These are phyloP conservation scores for Microtus ochrogaster DNA, from an alignment of 2,113 vertebrate species.

Conservation along the genomic window DNA sequence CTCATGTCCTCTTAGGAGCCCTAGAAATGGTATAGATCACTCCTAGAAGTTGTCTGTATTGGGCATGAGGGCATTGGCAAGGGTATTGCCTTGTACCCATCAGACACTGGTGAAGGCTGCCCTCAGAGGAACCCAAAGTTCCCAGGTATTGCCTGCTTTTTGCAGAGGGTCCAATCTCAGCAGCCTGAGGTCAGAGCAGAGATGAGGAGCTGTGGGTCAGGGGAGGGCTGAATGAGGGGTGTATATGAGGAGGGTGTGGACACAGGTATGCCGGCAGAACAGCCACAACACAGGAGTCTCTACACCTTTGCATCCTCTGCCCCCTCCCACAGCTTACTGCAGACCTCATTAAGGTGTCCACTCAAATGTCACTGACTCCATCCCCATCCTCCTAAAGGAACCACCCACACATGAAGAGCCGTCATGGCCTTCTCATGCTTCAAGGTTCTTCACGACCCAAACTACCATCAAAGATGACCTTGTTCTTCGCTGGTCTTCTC, in stretches of 20 bases:
- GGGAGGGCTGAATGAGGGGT: neutral
- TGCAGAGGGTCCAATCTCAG: neutral
- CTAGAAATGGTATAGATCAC: too few relatives aligned
- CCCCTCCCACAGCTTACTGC: neutral
- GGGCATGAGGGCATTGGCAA: too few relatives aligned
- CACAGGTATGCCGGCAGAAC: accelerated
- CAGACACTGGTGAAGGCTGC: neutral
- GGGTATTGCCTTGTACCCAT: neutral
- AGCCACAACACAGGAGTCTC: neutral
- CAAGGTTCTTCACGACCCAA: neutral
- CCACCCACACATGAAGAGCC: too few relatives aligned
- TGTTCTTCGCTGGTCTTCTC: neutral
- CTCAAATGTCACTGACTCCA: neutral
- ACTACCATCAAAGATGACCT: neutral
- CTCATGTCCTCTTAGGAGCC: neutral
- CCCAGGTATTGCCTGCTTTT: neutral
- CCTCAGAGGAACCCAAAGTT: neutral
- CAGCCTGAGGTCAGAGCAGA: neutral
- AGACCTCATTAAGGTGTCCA: neutral
- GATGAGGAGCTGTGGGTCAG: neutral
- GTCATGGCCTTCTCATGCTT: neutral
- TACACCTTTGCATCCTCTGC: neutral
- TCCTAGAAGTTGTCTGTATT: neutral
- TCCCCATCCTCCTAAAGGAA: neutral
- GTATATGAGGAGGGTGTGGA: accelerated